These are phyloP conservation scores for Leptarthrus brevirostris DNA, from an alignment of 2,888 invertebrate species.

Conservation along the genomic window DNA sequence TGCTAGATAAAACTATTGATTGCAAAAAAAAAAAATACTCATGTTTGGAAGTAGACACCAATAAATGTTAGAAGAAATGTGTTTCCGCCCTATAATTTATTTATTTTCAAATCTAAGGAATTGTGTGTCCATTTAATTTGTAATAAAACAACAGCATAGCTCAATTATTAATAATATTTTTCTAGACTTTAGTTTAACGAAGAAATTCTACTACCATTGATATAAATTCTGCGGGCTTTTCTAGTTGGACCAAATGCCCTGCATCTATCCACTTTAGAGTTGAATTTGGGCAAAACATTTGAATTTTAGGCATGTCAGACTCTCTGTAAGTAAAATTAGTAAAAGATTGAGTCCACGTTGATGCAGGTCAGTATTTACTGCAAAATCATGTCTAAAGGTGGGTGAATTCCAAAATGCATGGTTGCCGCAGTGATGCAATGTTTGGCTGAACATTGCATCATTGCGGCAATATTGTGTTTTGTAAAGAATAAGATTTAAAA, in stretches of 20 bases:
- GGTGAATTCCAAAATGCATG: too few species aligned
- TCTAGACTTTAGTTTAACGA: background rate
- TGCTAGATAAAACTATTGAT: slow-evolving; percentile 37
- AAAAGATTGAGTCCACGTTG: too few species aligned
- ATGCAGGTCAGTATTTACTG: too few species aligned
- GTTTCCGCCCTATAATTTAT: slow-evolving; percentile 51
- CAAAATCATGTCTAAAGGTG: too few species aligned
- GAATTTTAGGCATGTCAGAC: slow-evolving; percentile 71
- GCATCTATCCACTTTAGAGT: slow-evolving; percentile 71
- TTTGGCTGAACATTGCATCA: too few species aligned
- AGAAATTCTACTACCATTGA: slow-evolving; percentile 9
- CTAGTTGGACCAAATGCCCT: slow-evolving; percentile 95
- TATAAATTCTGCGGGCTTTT: slow-evolving; percentile 76
- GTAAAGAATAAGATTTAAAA: too few species aligned
- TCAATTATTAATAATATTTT: background rate
- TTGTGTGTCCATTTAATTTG: background rate
- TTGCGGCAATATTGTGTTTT: too few species aligned
- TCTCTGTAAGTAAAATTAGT: slow-evolving; percentile 65
- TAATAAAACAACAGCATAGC: background rate
- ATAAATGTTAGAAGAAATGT: slow-evolving; percentile 54
- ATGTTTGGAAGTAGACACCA: slow-evolving; percentile 52
- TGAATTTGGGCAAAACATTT: slow-evolving; percentile 75
- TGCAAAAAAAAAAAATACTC: slow-evolving; percentile 33
- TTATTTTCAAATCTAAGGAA: background rate
- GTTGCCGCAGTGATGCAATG: too few species aligned